These are phyloP conservation scores for Apis florea DNA, from an alignment of 1,140 invertebrate genomes.

Conservation along the genomic window DNA sequence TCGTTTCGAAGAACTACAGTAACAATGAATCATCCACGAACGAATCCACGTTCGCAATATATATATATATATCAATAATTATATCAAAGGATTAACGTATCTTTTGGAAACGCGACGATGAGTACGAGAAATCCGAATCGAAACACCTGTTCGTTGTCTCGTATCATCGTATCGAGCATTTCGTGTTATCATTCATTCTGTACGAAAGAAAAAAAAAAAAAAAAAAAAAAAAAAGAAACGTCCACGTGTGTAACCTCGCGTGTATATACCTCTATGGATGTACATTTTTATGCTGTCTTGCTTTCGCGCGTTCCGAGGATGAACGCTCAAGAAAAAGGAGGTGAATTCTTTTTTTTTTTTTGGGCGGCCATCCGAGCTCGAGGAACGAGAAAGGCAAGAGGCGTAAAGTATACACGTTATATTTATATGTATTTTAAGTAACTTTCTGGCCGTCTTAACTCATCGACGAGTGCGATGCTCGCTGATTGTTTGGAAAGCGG, in stretches of 20 bases:
- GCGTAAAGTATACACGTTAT: slow-evolving; percentile 30
- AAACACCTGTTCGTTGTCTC: not conserved
- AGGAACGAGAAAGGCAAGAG: slow-evolving; percentile 38
- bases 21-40: slow-evolving; percentile 19
- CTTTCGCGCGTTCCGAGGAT: slow-evolving; percentile 37
- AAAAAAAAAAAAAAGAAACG: slow-evolving; percentile 7
- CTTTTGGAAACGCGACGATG: slow-evolving; percentile 39
- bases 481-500: slow-evolving; percentile 57
- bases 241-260: not conserved
- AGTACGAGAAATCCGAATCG: slow-evolving; percentile 17
- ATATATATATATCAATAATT: too few relatives aligned
- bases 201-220: not conserved
- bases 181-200: slow-evolving; percentile 5
- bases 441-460: slow-evolving; percentile 69
- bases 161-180: not conserved
- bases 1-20: not conserved
- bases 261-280: not conserved
- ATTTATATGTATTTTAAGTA: slow-evolving; percentile 67
- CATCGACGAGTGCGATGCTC: slow-evolving; percentile 53
- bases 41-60: not conserved
- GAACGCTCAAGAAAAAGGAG: slow-evolving; percentile 31
- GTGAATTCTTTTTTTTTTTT: slow-evolving; percentile 10
- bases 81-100: slow-evolving; percentile 1
- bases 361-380: slow-evolving; percentile 20
- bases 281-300: slow-evolving; percentile 16